Evolutionary conservation across 2,113 vertebrate species (phyloP), one percentile per base, ranked within the genome.

Genomic region (Syngnathoides biaculeatus): DNA sequence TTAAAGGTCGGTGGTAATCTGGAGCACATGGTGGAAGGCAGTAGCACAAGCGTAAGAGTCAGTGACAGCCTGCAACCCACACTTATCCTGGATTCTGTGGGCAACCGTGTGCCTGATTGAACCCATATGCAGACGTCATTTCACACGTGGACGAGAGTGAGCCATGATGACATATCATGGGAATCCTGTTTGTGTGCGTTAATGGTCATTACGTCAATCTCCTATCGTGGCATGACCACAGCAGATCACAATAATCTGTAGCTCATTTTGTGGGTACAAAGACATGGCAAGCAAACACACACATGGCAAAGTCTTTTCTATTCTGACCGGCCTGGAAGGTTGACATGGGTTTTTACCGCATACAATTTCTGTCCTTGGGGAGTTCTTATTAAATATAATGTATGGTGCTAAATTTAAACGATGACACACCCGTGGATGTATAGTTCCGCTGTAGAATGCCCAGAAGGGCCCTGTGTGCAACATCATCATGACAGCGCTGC

Each of bases 61-160:
- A 35, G 43, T 81, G 76, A 77, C 72, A 75, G 69, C 35, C 15
- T 1, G 0, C 52, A 59, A 59, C 65, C 45, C 65, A 73, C 79
- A 79, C 75, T 66, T 74, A 65, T 73, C 59, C 59, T 68, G 38
- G 69, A 69, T 72, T 78, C 47, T 76, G 27, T 38, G 75, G 78
- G 85, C 71, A 84, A 77, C 63, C 74, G 55, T 58, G 71, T 13
- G 62, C 71, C 65, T 85, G 77, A 89, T 86, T 84, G 77, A 71
- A 72, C 67, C 73, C 86, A 87, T 53, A 83, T 88, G 89, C 60
- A 69, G 65, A 66, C 59, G 71, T 72, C 73, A 68, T 74, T 80
- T 77, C 64, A 81, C 80, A 1, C n/a, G 4, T 8, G 39, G 43
- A 58, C 30, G 15, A 58, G 15, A 65, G 74, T 64, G 50, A 76